phyloP scores from a whole-genome alignment of 2,113 vertebrate genomes.

The Crotalus tigris region DNA sequence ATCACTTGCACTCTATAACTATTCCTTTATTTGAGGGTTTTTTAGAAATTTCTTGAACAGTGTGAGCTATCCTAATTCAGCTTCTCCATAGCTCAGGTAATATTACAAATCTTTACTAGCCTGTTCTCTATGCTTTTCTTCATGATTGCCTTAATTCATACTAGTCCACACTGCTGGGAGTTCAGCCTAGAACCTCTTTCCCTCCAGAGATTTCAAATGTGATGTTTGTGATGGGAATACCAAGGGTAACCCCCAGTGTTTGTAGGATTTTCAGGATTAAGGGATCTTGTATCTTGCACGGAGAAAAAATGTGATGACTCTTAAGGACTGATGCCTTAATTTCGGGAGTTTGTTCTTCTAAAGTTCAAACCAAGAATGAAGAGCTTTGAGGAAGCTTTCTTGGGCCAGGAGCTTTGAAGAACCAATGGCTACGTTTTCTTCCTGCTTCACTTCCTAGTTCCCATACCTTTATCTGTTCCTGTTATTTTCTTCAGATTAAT shows the following conservation, averaged over 20 bases:
- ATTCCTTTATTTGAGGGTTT: not conserved
- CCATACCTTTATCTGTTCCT: not conserved
- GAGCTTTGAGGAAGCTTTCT: not conserved
- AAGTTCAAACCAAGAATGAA: not conserved
- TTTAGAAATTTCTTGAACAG: not conserved
- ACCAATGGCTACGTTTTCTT: not conserved
- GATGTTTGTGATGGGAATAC: not conserved
- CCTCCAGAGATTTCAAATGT: not conserved
- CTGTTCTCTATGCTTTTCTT: not conserved
- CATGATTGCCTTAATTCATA: not conserved
- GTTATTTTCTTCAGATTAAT: not conserved
- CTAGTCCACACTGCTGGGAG: not conserved
- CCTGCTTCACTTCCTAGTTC: not conserved
- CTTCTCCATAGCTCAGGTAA: not conserved
- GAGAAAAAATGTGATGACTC: not conserved
- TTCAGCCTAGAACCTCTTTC: not conserved
- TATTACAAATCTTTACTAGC: not conserved
- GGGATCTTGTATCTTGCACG: not conserved
- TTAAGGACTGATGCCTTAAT: not conserved
- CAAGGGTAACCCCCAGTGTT: not conserved
- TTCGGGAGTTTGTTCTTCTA: not conserved
- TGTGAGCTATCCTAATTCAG: not conserved
- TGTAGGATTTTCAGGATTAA: not conserved
- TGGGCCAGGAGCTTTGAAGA: not conserved
- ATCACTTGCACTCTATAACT: not conserved